Base-by-base conservation (phyloP, 2,888 invertebrate species). In the Rotaria sp. region DNA sequence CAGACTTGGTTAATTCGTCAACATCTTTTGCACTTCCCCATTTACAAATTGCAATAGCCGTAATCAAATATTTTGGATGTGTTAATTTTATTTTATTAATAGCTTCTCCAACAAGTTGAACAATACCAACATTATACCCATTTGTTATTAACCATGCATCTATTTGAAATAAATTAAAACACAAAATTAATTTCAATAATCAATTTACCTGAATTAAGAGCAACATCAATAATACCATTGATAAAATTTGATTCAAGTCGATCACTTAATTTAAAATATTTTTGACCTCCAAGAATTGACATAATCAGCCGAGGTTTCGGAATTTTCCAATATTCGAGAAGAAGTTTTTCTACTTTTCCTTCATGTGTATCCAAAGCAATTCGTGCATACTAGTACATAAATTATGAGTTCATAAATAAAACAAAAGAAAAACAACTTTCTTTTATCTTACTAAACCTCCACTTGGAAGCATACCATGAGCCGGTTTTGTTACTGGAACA, bases 11-110 rank as follows among this genome's bases (percentile, higher is more conserved):
- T 26, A 80, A 18, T 45, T 26, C 26, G n/a, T 80, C 41, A 10
- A 80, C 80, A 45, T 80, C n/a, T 80, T 80, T 80, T n/a, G 45
- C 21, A 45, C 80, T 45, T 24, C 80, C 80, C 45, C 45, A 80
- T 80, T 80, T 80, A n/a, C 45, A 45, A n/a, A 80, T 2, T 41
- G 45, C 80, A 45, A 80, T 80, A n/a, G 80, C 45, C n/a, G 80
- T 80, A n/a, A 80, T 80, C 26, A 26, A 2, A n/a, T 15, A 1
- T 18, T 80, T 80, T n/a, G 38, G 18, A 38, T 80, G 45, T 13
- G 45, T 80, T n/a, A 80, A 45, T 80, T 80, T 80, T 1, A 41
- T 15, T 80, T 80, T 80, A 26, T 45, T 11, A 13, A 80, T 80
- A 4, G 80, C 80, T 45, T 45, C 26, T 45, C 80, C 80, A 45